Evolutionary conservation across 2,888 invertebrate genomes (phyloP), one percentile per base, ranked within the genome.

Genomic region (Drosophila colorata): DNA sequence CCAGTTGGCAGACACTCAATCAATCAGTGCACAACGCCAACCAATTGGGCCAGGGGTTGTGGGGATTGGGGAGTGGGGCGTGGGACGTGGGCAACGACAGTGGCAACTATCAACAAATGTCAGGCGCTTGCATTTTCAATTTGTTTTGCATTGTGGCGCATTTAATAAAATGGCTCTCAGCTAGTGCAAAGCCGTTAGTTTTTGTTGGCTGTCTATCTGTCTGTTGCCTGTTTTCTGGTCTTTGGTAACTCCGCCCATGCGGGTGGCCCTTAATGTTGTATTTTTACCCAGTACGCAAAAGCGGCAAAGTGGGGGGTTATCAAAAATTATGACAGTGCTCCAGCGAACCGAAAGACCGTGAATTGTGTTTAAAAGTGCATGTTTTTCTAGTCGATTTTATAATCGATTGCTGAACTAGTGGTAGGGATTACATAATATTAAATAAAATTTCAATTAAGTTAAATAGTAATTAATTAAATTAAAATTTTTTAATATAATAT

Each of bases 1-100:
- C 52, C 69, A 59, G 51, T 59, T 55, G 57, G 40, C 41, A 38
- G 52, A 31, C 57, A 80, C 74, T 88, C 66, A 83, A 80, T 88
- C 87, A 87, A 77, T 69, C 85, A 72, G 72, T 38, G 41, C 58
- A 51, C 48, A 40, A 13, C 20, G 35, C 14, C 35, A 14, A 28
- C 43, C 58, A 47, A 38, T 23, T 35, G 43, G 67, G 25, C 33
- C 4, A 33, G 25, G 11, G 43, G 28, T 3, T 8, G 33, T 9
- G 41, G n/a, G 13, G 5, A 20, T n/a, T 1, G 14, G 13, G 2
- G 6, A 11, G 28, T 7, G 7, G 6, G 20, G 35, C 3, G 53
- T 16, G 43, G 8, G 25, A 18, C 14, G 16, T 20, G 46, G 14
- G 37, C 40, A n/a, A n/a, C n/a, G n/a, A n/a, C 31, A 38, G 38